Evolutionary conservation across 2,888 invertebrate genomes (phyloP).

Genomic region (Meiosimyza decipiens): DNA sequence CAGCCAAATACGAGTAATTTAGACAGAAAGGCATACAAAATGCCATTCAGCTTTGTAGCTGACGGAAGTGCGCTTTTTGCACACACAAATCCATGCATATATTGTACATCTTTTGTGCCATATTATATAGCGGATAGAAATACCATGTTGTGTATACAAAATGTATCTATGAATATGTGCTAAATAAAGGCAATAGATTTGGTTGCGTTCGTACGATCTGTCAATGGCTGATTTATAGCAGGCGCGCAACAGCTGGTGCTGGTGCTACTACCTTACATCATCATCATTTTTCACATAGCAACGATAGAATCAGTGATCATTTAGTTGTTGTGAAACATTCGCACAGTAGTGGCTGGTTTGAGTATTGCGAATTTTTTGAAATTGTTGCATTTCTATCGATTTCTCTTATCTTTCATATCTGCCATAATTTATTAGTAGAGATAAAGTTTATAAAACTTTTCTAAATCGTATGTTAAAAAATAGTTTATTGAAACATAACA

Average conservation of each 20-base stretch:
- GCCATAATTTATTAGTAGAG: too few species aligned
- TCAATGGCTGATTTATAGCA: constrained; percentile 2
- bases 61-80: constrained; percentile 34
- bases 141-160: background rate
- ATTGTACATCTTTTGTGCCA: constrained; percentile 9
- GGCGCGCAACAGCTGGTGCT: too few species aligned
- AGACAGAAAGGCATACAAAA: constrained; percentile 6
- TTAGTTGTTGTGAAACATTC: background rate
- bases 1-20: background rate
- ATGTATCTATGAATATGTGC: too few species aligned
- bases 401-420: too few species aligned
- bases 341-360: background rate
- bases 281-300: too few species aligned
- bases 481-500: too few species aligned
- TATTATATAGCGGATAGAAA: background rate
- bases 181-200: too few species aligned
- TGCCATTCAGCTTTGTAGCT: constrained; percentile 10
- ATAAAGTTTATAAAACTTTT: too few species aligned
- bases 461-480: too few species aligned
- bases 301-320: background rate
- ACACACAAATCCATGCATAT: constrained; percentile 2
- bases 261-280: too few species aligned
- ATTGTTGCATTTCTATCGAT: too few species aligned
- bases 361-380: too few species aligned
- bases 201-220: background rate